Conservation (phyloP, 2,113 vertebrate genomes). For the Notechis scutatus region DNA sequence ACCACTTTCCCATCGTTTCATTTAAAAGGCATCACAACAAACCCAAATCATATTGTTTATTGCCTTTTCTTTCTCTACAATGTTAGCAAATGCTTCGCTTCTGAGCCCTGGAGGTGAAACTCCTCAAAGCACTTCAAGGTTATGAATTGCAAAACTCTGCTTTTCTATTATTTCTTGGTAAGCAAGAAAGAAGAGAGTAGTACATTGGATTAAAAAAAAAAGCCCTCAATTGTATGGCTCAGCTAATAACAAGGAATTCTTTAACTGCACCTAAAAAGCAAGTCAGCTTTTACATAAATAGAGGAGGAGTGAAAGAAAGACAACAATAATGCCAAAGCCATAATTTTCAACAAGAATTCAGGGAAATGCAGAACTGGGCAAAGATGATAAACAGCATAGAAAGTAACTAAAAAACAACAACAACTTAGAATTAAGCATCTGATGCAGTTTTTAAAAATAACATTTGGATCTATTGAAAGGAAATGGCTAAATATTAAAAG, state of each 20-base stretch:
- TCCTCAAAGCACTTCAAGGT: slow-evolving; percentile 68
- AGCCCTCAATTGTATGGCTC: slow-evolving; percentile 48
- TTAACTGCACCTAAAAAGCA: slow-evolving; percentile 55
- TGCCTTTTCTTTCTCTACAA: slow-evolving; percentile 30
- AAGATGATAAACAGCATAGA: slow-evolving; percentile 54
- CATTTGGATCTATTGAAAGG: slow-evolving; percentile 63
- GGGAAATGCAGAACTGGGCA: slow-evolving; percentile 41
- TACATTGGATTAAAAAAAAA: slow-evolving; percentile 34
- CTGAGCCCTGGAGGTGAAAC: slow-evolving; percentile 67
- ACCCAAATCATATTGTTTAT: slow-evolving; percentile 51
- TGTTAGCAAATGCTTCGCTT: slow-evolving; percentile 60
- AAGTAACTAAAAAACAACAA: slow-evolving; percentile 40
- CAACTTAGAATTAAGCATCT: slow-evolving; percentile 53
- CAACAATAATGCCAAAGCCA: slow-evolving; percentile 40
- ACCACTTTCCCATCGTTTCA: slow-evolving; percentile 3
- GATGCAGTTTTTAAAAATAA: slow-evolving; percentile 33
- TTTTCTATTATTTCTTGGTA: slow-evolving; percentile 68
- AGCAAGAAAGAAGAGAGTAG: slow-evolving; percentile 40
- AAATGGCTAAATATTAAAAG: slow-evolving; percentile 55
- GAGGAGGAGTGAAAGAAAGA: slow-evolving; percentile 26
- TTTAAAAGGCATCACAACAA: slow-evolving; percentile 39
- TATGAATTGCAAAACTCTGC: slow-evolving; percentile 66
- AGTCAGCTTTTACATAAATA: slow-evolving; percentile 53
- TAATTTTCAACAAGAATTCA: slow-evolving; percentile 42
- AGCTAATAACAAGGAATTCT: slow-evolving; percentile 53